A percentile compares a stretch with the other conserved stretches of the same genome.
These are phyloP conservation scores for Conchocele bisecta DNA, from an alignment of 2,888 invertebrate species.

Conservation along the genomic window DNA sequence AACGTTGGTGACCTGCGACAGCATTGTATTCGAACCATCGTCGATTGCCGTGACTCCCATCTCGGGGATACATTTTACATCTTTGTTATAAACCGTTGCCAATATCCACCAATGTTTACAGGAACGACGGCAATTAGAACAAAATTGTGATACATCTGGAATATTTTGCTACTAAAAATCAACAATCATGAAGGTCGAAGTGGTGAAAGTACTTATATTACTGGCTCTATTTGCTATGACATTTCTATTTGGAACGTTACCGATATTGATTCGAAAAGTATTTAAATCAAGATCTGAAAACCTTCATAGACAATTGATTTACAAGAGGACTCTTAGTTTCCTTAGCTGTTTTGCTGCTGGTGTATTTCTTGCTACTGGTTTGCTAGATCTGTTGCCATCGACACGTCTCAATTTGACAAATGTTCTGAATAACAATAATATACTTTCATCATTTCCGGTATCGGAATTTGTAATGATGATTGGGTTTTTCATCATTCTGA, in stretches of 20 bases:
- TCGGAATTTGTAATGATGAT: slow-evolving; percentile 84
- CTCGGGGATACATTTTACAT: too few relatives aligned
- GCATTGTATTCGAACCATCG: too few relatives aligned
- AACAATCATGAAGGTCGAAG: slow-evolving; percentile 59
- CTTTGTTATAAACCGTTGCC: too few relatives aligned
- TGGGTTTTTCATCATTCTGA: slow-evolving; percentile 85
- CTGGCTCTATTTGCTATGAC: slow-evolving; percentile 80
- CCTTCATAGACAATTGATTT: slow-evolving; percentile 49
- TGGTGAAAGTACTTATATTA: slow-evolving; percentile 81
- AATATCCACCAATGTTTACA: too few relatives aligned
- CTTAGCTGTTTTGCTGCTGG: slow-evolving; percentile 86
- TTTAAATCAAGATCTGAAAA: slow-evolving; percentile 48
- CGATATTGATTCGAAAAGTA: slow-evolving; percentile 77
- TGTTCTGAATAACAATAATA: slow-evolving; percentile 66
- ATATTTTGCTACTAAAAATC: too few relatives aligned
- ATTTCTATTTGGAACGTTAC: slow-evolving; percentile 81
- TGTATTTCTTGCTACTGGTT: slow-evolving; percentile 85
- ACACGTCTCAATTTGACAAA: slow-evolving; percentile 82
- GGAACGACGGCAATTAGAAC: too few relatives aligned
- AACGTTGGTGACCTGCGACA: too few relatives aligned
- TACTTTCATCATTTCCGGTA: slow-evolving; percentile 83
- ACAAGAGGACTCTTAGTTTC: slow-evolving; percentile 80
- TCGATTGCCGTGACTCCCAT: too few relatives aligned
- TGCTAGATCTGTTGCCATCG: slow-evolving; percentile 85
- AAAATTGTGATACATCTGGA: too few relatives aligned